Base-by-base conservation (phyloP, 2,113 vertebrate species). In the Phyllostomus discolor region DNA sequence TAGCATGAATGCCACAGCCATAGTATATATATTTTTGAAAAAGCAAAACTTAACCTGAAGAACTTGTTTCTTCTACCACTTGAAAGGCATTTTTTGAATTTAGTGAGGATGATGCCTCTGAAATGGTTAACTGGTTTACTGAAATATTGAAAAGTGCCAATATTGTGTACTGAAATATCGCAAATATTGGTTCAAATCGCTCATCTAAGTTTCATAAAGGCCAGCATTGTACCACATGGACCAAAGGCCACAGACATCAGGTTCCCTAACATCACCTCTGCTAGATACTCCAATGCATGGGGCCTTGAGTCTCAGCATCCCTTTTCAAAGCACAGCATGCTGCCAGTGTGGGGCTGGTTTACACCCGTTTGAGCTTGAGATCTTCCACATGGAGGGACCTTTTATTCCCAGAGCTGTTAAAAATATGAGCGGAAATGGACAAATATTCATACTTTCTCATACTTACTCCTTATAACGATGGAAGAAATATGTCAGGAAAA, bases 381-480 rank as follows among this genome's bases (percentile, higher is more conserved):
- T 76, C n/a, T 22, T 8, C 10, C 31, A 28, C 31, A 9, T 4
- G 24, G 84, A 50, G 46, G 84, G 70, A 31, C 5, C 6, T 57
- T 90, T 78, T 62, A 59, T 16, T 93, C 88, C 59, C 0, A 2
- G 69, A 90, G 54, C 50, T 70, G 15, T 38, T 82, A 80, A 75
- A 69, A 88, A 87, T 59, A 38, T 67, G 80, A 90, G 70, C 20
- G 88, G 28, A 78, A 85, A 78, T 43, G 19, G 35, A 9, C n/a
- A 33, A 91, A 43, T 91, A 90, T 92, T 91, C 91, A 59, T 9
- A 76, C 95, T 89, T 88, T 92, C 33, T 92, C 24, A 43, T 28
- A 87, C 6, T 81, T 64, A 93, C 20, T 85, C 20, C 41, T 94
- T 73, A 57, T 22, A 78, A 93, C 86, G 54, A 62, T 80, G 10